Percentiles rank a stretch among this genome's conserved stretches.
Conservation (phyloP, 2,888 invertebrate species). For the Gari tellinella region DNA sequence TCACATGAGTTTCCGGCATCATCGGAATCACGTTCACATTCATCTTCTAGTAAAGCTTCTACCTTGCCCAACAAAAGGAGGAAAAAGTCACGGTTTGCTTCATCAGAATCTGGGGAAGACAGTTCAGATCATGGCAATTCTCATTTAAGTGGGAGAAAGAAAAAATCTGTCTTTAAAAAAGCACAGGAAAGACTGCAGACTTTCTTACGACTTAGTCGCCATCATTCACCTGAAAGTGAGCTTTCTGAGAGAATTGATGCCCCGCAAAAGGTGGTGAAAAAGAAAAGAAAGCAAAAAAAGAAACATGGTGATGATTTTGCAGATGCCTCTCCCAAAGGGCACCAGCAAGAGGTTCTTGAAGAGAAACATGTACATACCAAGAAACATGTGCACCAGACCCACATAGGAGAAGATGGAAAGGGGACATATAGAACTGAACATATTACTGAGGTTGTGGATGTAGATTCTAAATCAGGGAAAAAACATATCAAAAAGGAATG, state of each 20-base stretch:
- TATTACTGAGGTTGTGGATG: slow-evolving; percentile 22
- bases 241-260: not conserved
- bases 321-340: slow-evolving; percentile 9
- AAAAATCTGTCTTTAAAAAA: slow-evolving; percentile 73
- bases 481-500: slow-evolving; percentile 59
- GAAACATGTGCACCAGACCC: slow-evolving; percentile 50
- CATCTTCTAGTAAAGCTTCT: not conserved
- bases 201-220: slow-evolving; percentile 40
- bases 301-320: slow-evolving; percentile 16
- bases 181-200: slow-evolving; percentile 68
- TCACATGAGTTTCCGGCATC: not conserved
- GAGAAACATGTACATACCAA: slow-evolving; percentile 44
- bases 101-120: slow-evolving; percentile 39
- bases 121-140: not conserved
- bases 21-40: not conserved
- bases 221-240: slow-evolving; percentile 13
- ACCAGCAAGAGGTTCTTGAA: slow-evolving; percentile 25
- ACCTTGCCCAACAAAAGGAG: not conserved
- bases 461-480: slow-evolving; percentile 21
- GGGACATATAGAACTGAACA: slow-evolving; percentile 41
- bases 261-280: slow-evolving; percentile 5
- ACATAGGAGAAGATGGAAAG: slow-evolving; percentile 10
- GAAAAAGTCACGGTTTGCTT: slow-evolving; percentile 26
- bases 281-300: slow-evolving; percentile 15
- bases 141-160: slow-evolving; percentile 57